Evolutionary conservation across 64 coral and sea anemone genomes (phyloP).

Genomic region (Actinia equina): DNA sequence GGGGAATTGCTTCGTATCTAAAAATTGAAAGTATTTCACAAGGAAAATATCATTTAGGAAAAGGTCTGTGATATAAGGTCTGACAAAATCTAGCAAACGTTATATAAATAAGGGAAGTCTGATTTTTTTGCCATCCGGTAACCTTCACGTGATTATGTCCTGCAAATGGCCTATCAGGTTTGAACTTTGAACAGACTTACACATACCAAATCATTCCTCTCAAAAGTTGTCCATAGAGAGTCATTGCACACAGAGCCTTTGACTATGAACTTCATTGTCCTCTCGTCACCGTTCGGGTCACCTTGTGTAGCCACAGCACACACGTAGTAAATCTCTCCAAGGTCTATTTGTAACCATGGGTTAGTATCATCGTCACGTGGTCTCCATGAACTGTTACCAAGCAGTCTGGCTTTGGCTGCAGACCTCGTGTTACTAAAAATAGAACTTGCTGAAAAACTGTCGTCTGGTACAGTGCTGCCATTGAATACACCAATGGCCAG

Average conservation of each 20-base stretch:
- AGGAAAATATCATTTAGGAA: too few relatives aligned
- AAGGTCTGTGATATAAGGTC: too few relatives aligned
- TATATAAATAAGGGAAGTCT: too few relatives aligned
- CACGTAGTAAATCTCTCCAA: conserved; percentile 7
- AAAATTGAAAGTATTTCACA: too few relatives aligned
- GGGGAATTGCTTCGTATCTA: too few relatives aligned
- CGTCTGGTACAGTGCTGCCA: background rate
- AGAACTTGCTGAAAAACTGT: background rate
- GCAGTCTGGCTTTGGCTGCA: background rate
- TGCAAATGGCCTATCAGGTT: too few relatives aligned
- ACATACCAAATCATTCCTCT: too few relatives aligned
- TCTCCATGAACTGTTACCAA: background rate
- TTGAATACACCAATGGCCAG: background rate
- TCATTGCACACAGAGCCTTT: background rate
- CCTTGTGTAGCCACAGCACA: conserved; percentile 23
- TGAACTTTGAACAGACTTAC: too few relatives aligned
- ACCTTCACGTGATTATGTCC: too few relatives aligned
- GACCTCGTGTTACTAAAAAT: background rate
- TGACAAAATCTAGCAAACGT: too few relatives aligned
- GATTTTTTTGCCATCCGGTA: too few relatives aligned
- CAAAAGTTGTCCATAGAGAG: too few relatives aligned
- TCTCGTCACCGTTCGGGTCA: background rate
- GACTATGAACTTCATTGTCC: background rate
- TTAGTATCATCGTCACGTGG: background rate
- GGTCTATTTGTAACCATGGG: conserved; percentile 16